Percentiles rank a stretch among this genome's conserved stretches.
phyloP scores from a whole-genome alignment of 2,888 invertebrate species.

The Eretmocerus hayati region DNA sequence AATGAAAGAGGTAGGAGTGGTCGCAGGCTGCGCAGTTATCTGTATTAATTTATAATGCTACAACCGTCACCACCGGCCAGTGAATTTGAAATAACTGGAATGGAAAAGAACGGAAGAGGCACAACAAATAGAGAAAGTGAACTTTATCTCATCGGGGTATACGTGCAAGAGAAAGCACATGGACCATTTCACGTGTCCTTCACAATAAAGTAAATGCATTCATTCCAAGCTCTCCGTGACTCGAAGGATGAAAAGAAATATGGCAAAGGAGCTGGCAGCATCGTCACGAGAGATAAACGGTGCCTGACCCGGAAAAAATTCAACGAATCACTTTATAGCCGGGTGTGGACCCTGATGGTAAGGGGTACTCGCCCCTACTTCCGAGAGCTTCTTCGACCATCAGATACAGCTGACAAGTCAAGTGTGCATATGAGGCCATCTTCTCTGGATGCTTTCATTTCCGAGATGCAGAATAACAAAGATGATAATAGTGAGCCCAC shows the following conservation, averaged over 20 bases:
- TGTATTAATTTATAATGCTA: slow-evolving; percentile 19
- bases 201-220: slow-evolving; percentile 18
- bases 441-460: too few species aligned
- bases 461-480: too few species aligned
- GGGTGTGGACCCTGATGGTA: too few species aligned
- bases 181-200: slow-evolving; percentile 9
- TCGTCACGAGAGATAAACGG: too few species aligned
- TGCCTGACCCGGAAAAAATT: too few species aligned
- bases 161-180: slow-evolving; percentile 8
- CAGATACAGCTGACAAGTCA: too few species aligned
- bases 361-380: too few species aligned
- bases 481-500: too few species aligned
- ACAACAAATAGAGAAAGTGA: background rate
- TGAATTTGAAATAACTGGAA: background rate
- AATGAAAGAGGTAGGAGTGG: slow-evolving; percentile 5
- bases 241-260: slow-evolving; percentile 2
- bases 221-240: slow-evolving; percentile 10
- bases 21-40: slow-evolving; percentile 7
- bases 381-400: too few species aligned
- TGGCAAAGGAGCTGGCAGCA: too few species aligned
- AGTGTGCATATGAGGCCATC: too few species aligned
- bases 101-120: background rate
- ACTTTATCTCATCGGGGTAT: slow-evolving; percentile 18
- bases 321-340: too few species aligned
- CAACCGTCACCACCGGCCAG: background rate